phyloP scores from a whole-genome alignment of 2,797 vertebrate genomes.

The Sciurus carolinensis region DNA sequence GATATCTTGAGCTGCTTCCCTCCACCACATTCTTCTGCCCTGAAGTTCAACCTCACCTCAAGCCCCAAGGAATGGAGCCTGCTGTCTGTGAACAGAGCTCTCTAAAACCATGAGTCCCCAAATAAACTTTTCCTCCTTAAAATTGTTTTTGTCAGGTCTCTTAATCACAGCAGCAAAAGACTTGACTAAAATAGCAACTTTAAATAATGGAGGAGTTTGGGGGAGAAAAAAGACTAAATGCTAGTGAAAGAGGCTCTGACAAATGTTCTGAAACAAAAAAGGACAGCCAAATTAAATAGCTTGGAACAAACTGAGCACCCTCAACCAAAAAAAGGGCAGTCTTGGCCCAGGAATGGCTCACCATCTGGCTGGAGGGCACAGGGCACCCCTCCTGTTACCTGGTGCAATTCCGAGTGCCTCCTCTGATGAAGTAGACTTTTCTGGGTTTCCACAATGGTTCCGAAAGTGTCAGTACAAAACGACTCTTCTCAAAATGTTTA shows the following conservation, averaged over 20 bases:
- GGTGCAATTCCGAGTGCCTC: too few relatives aligned
- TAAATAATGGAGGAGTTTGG: neutral
- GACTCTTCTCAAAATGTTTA: too few relatives aligned
- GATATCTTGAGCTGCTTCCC: too few relatives aligned
- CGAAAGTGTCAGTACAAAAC: neutral
- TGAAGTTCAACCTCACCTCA: too few relatives aligned
- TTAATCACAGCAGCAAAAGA: too few relatives aligned
- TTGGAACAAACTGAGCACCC: neutral
- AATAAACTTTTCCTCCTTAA: too few relatives aligned
- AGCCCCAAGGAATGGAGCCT: too few relatives aligned
- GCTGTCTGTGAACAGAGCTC: too few relatives aligned
- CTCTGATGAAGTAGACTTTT: neutral
- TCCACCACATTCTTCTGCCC: too few relatives aligned
- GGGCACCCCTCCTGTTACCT: neutral
- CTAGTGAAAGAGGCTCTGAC: neutral
- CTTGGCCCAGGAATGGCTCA: neutral
- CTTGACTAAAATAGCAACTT: neutral
- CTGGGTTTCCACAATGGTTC: neutral
- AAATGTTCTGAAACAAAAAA: neutral
- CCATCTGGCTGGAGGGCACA: neutral
- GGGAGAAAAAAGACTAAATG: too few relatives aligned
- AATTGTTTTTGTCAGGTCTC: too few relatives aligned
- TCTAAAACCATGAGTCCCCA: too few relatives aligned
- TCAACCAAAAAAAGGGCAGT: neutral
- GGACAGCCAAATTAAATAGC: neutral